These are phyloP conservation scores for Dioctria linearis DNA, from an alignment of 2,888 invertebrate genomes.

Conservation along the genomic window DNA sequence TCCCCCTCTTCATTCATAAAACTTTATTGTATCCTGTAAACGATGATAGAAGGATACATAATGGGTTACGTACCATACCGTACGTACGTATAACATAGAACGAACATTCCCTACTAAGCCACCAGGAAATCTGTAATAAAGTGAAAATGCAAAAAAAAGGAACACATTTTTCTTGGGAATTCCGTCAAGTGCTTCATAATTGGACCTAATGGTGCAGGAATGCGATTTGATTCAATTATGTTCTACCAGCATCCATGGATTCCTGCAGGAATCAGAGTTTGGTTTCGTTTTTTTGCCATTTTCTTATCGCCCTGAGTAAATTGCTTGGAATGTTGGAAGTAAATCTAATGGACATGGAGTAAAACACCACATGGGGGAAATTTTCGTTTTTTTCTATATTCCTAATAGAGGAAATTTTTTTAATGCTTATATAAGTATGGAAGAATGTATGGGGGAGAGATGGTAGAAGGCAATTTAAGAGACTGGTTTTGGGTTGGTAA, in stretches of 20 bases:
- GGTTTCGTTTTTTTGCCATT: slow-evolving; percentile 6
- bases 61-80: no score
- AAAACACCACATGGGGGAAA: not conserved
- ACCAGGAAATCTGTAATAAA: not conserved
- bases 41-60: no score
- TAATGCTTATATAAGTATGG: not conserved
- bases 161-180: slow-evolving; percentile 40
- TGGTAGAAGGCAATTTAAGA: not conserved
- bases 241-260: not conserved
- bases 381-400: not conserved
- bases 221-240: slow-evolving; percentile 54
- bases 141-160: slow-evolving; percentile 28
- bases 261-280: not conserved
- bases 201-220: slow-evolving; percentile 52
- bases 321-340: slow-evolving; percentile 45
- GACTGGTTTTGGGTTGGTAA: not conserved
- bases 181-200: slow-evolving; percentile 51
- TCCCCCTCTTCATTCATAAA: no score
- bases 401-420: not conserved
- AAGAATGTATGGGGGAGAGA: not conserved
- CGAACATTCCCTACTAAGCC: not conserved
- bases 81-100: no score
- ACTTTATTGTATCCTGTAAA: no score
- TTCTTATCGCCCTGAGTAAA: slow-evolving; percentile 43
- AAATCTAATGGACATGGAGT: slow-evolving; percentile 31